phyloP scores from a whole-genome alignment of 2,113 vertebrate species.

The Paralichthys olivaceus region DNA sequence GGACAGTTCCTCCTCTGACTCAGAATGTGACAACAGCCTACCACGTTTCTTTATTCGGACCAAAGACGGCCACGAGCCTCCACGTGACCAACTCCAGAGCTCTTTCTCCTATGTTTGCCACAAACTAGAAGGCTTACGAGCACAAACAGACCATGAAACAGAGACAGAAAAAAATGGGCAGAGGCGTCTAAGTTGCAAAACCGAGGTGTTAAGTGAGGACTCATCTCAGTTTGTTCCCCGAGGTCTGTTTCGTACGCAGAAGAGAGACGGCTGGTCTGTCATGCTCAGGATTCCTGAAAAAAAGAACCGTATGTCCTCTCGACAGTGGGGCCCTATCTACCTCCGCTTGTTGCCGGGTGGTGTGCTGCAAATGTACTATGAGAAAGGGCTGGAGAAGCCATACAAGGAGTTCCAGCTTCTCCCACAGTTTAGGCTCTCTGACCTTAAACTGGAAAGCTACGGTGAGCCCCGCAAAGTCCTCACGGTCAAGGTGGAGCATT shows the following conservation, averaged over 20 bases:
- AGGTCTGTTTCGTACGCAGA: conserved; percentile 87
- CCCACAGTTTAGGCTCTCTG: conserved; percentile 88
- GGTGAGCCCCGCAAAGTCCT: conserved; percentile 91
- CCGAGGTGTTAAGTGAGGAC: conserved; percentile 41
- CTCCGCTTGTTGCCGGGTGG: conserved; percentile 89
- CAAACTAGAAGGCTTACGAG: conserved; percentile 87
- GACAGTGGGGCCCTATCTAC: conserved; percentile 98
- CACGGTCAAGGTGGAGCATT: conserved; percentile 91
- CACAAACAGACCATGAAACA: conserved; percentile 64
- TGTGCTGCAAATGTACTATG: conserved; percentile 94
- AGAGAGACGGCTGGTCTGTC: conserved; percentile 90
- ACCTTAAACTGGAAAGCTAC: conserved; percentile 91
- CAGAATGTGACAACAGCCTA: conserved; percentile 71
- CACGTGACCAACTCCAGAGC: conserved; percentile 88
- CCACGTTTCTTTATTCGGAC: conserved; percentile 85
- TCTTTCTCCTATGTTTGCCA: conserved; percentile 91
- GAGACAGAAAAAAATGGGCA: conserved; percentile 41
- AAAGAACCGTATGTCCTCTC: conserved; percentile 98
- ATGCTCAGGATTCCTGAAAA: conserved; percentile 98
- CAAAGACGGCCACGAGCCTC: conserved; percentile 82
- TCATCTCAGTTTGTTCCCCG: conserved; percentile 79
- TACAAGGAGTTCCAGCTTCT: conserved; percentile 94
- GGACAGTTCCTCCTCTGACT: conserved; percentile 77
- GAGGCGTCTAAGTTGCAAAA: conserved; percentile 52
- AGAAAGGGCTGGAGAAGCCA: conserved; percentile 94